These are phyloP conservation scores for Periophthalmodon schlosseri DNA, from an alignment of 2,113 vertebrate species.

Conservation along the genomic window DNA sequence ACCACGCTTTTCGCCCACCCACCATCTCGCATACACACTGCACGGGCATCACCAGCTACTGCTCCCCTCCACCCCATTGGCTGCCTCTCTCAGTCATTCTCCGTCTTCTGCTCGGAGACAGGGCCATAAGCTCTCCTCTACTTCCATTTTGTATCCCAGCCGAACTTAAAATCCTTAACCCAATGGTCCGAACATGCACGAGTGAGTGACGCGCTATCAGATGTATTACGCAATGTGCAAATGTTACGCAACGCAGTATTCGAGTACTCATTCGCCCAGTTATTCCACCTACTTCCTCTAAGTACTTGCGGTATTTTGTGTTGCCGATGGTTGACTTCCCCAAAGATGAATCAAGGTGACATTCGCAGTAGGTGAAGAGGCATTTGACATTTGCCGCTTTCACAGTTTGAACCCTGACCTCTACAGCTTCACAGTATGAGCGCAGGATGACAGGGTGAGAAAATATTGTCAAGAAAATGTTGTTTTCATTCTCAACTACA, in stretches of 20 bases:
- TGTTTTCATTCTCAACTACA: slow-evolving; percentile 11
- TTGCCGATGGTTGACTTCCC: slow-evolving; percentile 24
- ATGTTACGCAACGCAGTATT: slow-evolving; percentile 42
- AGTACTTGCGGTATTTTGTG: slow-evolving; percentile 13
- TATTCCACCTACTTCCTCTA: slow-evolving; percentile 9
- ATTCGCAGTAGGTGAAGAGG: slow-evolving; percentile 48
- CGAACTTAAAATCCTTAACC: slow-evolving; percentile 10
- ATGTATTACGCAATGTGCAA: slow-evolving; percentile 54
- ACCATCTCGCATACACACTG: slow-evolving; percentile 39
- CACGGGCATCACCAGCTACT: slow-evolving; percentile 42
- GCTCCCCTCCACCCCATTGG: slow-evolving; percentile 63
- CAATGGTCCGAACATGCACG: slow-evolving; percentile 29
- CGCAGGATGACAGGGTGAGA: slow-evolving; percentile 44
- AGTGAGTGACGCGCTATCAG: slow-evolving; percentile 42
- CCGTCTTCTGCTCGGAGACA: slow-evolving; percentile 77
- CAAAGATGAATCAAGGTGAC: slow-evolving; percentile 57
- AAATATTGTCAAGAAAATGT: slow-evolving; percentile 42
- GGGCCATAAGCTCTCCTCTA: slow-evolving; percentile 46
- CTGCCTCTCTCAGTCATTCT: slow-evolving; percentile 61
- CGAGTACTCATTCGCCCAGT: slow-evolving; percentile 33
- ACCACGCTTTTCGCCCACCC: slow-evolving; percentile 66
- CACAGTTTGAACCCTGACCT: slow-evolving; percentile 62
- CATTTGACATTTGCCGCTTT: slow-evolving; percentile 66
- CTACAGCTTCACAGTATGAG: slow-evolving; percentile 42
- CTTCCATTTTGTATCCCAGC: slow-evolving; percentile 17